Conservation (phyloP, 2,797 vertebrate species). For the Pyrocephalus nanus region DNA sequence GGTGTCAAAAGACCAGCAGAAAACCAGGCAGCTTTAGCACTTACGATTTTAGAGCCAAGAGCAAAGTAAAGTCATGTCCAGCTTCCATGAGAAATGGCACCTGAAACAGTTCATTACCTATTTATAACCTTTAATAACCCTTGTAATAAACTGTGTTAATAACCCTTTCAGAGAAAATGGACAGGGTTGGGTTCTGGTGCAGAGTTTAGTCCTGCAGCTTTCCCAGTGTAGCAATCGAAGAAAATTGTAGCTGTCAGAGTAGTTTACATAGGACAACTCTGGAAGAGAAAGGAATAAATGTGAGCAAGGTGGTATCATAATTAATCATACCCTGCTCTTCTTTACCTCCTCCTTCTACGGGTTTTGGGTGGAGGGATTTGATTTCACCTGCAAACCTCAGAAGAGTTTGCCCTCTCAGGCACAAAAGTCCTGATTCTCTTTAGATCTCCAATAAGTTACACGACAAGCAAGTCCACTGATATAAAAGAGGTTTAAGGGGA, state of each 20-base stretch:
- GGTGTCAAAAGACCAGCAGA: conserved; percentile 7
- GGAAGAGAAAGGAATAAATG: neutral
- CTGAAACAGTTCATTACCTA: neutral
- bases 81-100: neutral
- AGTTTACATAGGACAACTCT: neutral
- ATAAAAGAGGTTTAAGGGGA: neutral
- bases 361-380: neutral
- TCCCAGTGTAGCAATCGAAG: neutral
- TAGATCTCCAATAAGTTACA: neutral
- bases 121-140: neutral
- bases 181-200: neutral
- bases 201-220: neutral
- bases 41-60: neutral
- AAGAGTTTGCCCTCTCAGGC: neutral
- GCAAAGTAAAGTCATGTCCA: neutral
- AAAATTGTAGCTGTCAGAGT: neutral
- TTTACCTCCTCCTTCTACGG: neutral
- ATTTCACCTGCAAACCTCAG: neutral
- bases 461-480: neutral
- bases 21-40: neutral
- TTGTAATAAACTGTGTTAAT: neutral
- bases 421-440: neutral
- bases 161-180: neutral
- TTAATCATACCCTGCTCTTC: accelerated
- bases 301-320: accelerated